phyloP scores from a whole-genome alignment of 2,113 vertebrate species.

The Mixornis gularis region DNA sequence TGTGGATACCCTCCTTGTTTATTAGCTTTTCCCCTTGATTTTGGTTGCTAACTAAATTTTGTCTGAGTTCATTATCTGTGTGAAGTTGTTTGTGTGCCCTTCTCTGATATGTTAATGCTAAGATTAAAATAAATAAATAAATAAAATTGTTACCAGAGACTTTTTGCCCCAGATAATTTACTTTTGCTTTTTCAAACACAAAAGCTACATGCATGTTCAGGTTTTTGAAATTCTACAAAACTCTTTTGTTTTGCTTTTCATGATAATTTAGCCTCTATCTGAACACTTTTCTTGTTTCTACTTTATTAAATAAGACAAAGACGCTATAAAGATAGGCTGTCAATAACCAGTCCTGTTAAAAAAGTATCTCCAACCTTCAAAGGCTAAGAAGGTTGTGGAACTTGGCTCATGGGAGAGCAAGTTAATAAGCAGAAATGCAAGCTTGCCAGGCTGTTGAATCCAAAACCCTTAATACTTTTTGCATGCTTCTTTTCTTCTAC shows the following conservation, averaged over 20 bases:
- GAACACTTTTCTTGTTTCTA: not conserved
- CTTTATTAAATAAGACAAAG: not conserved
- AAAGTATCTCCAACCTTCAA: conserved; percentile 17
- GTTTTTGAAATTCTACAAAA: not conserved
- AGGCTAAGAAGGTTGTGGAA: not conserved
- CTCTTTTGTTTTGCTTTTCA: not conserved
- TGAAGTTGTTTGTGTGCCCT: not conserved
- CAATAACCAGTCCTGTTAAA: not conserved
- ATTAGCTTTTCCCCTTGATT: not conserved
- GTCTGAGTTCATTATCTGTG: not conserved
- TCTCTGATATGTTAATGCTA: rapidly evolving
- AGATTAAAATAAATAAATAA: too few species aligned
- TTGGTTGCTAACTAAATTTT: not conserved
- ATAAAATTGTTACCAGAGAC: not conserved
- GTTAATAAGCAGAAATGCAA: conserved; percentile 21
- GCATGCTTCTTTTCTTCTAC: not conserved
- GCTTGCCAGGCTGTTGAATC: not conserved
- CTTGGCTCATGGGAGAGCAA: not conserved
- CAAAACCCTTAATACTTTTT: conserved; percentile 19
- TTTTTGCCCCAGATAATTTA: rapidly evolving
- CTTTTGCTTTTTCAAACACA: not conserved
- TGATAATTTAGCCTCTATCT: not conserved
- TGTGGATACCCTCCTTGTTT: not conserved
- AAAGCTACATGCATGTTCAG: not conserved
- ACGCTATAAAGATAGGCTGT: not conserved